These are phyloP conservation scores for Orthonyx spaldingii DNA, from an alignment of 2,113 vertebrate species.

Conservation along the genomic window DNA sequence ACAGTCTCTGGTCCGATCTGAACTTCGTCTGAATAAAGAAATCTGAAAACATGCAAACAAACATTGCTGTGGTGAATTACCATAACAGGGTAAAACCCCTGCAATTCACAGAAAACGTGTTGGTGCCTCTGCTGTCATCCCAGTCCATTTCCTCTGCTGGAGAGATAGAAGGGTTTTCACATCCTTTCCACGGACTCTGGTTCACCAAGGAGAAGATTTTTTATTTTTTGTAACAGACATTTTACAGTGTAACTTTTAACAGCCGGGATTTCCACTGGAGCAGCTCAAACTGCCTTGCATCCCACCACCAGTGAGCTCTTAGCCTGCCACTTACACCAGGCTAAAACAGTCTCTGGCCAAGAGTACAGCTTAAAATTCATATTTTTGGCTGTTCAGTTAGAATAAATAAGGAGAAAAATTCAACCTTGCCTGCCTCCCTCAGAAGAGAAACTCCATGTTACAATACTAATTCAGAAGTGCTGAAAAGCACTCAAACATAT, in stretches of 20 bases:
- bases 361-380: background rate
- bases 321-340: background rate
- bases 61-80: background rate
- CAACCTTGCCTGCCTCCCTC: background rate
- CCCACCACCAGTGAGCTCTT: background rate
- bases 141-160: background rate
- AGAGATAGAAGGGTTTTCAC: background rate
- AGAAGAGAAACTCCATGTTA: background rate
- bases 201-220: background rate
- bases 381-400: background rate
- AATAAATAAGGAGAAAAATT: background rate
- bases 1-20: slow-evolving; percentile 97
- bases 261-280: background rate
- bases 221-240: background rate
- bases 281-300: background rate
- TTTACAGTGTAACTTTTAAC: background rate
- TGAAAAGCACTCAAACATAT: background rate
- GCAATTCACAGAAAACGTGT: background rate
- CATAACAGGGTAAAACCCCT: background rate
- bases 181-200: background rate
- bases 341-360: background rate
- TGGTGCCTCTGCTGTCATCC: background rate
- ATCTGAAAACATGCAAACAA: slow-evolving; percentile 67
- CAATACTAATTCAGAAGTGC: background rate
- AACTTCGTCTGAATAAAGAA: slow-evolving; percentile 97